Evolutionary conservation across 2,797 vertebrate genomes (phyloP), one percentile per base, ranked within the genome.

Genomic region (Heliangelus exortis): DNA sequence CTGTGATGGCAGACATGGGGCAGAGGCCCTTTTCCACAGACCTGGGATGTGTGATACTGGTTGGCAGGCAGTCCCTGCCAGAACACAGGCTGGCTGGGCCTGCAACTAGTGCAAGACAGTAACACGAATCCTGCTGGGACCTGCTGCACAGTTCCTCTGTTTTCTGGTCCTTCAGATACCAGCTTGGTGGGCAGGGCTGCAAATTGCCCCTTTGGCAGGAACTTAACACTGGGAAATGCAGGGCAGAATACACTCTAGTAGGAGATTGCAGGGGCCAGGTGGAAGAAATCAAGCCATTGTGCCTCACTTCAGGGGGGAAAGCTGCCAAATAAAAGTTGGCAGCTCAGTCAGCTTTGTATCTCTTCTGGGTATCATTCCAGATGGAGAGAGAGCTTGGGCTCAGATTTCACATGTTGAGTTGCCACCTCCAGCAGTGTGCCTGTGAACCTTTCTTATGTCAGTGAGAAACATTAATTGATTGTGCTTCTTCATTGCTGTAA

Each of bases 241-340:
- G 65, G 74, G 48, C 63, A 74, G 78, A 84, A 74, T 59, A 45
- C 9, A 7, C 31, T 69, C 51, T n/a, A 73, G 36, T 3, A 13
- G 36, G 67, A 85, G 57, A 80, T 29, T 41, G 15, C 9, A 21
- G 72, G 39, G 28, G 25, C 65, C 50, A 33, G 36, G 61, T 85
- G 47, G 69, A 81, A 90, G 76, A 84, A 91, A 57, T 47, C 15
- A 65, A 92, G 36, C 28, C 14, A 13, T 39, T 17, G 34, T 55
- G 66, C 31, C 61, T 92, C 57, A 59, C 29, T 79, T 65, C 25
- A 43, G 7, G 23, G 8, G 7, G 7, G 6, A 71, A 80, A 77
- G 43, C 65, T 90, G 72, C 72, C 84, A 87, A 89, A 63, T 63
- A 45, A 77, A 89, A 83, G 31, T 33, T 89, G 89, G 25, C 87